phyloP scores from a whole-genome alignment of 2,797 vertebrate genomes.

The Rhyacichthys aspro region DNA sequence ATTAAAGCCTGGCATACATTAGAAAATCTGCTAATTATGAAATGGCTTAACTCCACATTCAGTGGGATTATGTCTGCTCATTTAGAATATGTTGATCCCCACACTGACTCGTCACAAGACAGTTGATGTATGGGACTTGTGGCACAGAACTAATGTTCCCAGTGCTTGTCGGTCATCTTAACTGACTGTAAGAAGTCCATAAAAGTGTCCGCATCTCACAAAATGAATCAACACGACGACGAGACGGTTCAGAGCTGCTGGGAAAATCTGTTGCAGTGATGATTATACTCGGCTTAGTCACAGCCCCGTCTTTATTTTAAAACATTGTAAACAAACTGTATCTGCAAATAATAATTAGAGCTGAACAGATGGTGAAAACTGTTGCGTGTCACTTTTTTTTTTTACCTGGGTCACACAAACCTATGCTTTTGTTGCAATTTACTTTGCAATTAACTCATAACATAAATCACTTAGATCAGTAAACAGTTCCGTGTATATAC shows the following conservation, averaged over 20 bases:
- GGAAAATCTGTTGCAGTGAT: conserved; percentile 36
- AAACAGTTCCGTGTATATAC: conserved; percentile 8
- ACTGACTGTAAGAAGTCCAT: conserved; percentile 72
- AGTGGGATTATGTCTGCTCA: conserved; percentile 82
- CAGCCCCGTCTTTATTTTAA: conserved; percentile 36
- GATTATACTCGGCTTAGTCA: conserved; percentile 29
- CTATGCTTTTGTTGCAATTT: conserved; percentile 42
- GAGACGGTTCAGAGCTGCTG: conserved; percentile 35
- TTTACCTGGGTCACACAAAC: conserved; percentile 4
- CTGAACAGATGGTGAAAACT: conserved; percentile 15
- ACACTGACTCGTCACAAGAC: conserved; percentile 72
- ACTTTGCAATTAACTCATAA: conserved; percentile 9
- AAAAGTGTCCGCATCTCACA: conserved; percentile 55
- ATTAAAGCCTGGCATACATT: conserved; percentile 82
- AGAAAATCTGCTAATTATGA: conserved; percentile 84
- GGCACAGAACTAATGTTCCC: conserved; percentile 77
- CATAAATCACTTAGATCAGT: conserved; percentile 1
- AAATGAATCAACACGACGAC: conserved; percentile 42
- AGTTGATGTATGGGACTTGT: conserved; percentile 78
- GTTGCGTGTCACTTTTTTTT: not conserved
- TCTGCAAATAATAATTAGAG: conserved; percentile 15
- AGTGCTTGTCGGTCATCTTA: conserved; percentile 80
- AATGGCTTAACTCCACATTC: conserved; percentile 84
- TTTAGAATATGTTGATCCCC: conserved; percentile 80
- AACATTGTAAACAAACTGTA: conserved; percentile 18